phyloP scores from a whole-genome alignment of 2,797 vertebrate genomes.

The Heterohyrax brucei region DNA sequence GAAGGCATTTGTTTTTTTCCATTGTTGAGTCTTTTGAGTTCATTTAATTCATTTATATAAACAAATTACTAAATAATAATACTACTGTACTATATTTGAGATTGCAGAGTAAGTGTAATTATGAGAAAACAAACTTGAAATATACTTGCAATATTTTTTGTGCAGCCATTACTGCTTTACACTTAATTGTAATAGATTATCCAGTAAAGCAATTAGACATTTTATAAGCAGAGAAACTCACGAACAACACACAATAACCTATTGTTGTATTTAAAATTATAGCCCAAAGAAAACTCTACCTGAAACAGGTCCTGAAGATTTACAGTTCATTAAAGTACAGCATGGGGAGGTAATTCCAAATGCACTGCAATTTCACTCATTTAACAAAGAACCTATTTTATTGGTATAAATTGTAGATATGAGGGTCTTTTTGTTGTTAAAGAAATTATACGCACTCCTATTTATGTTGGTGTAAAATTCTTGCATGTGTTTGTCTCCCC shows the following conservation, averaged over 20 bases:
- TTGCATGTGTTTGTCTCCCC: neutral
- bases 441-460: slow-evolving; percentile 43
- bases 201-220: slow-evolving; percentile 73
- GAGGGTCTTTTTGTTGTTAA: slow-evolving; percentile 57
- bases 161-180: slow-evolving; percentile 78
- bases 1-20: slow-evolving; percentile 47
- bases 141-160: slow-evolving; percentile 75
- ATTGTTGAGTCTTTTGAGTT: slow-evolving; percentile 37
- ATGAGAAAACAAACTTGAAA: slow-evolving; percentile 72
- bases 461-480: slow-evolving; percentile 67
- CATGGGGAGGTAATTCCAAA: slow-evolving; percentile 79
- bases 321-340: slow-evolving; percentile 86
- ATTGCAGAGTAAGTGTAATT: slow-evolving; percentile 64
- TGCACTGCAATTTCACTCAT: slow-evolving; percentile 73
- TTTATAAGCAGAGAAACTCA: slow-evolving; percentile 72
- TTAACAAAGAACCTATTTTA: slow-evolving; percentile 80
- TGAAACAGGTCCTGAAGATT: slow-evolving; percentile 82
- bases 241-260: slow-evolving; percentile 71
- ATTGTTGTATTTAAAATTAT: slow-evolving; percentile 81
- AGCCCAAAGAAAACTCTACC: slow-evolving; percentile 77
- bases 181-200: slow-evolving; percentile 82
- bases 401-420: slow-evolving; percentile 70
- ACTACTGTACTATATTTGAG: slow-evolving; percentile 67
- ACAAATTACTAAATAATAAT: slow-evolving; percentile 69
- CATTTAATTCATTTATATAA: slow-evolving; percentile 73